These are phyloP conservation scores for Trinorchestia longiramus DNA, from an alignment of 1,140 invertebrate species.

Conservation along the genomic window DNA sequence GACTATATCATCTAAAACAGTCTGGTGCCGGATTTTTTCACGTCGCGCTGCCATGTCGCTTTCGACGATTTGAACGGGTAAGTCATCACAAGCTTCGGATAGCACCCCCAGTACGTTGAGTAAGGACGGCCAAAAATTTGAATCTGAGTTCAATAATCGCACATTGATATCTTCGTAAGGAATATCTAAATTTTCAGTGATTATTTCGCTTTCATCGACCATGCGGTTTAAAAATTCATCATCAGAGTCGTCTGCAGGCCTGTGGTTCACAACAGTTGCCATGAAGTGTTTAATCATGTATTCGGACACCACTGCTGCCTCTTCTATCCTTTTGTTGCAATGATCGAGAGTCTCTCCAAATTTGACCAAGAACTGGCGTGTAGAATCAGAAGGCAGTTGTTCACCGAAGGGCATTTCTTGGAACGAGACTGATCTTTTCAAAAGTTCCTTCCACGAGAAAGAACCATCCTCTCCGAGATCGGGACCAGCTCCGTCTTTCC, in stretches of 20 bases:
- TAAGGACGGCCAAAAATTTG: constrained; percentile 16
- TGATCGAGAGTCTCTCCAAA: constrained; percentile 19
- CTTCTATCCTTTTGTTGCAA: constrained; percentile 12
- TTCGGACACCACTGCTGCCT: not conserved
- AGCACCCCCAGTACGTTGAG: not conserved
- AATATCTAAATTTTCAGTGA: not conserved
- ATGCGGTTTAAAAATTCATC: not conserved
- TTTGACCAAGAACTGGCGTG: not conserved
- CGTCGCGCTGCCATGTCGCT: not conserved
- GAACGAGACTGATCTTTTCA: not conserved
- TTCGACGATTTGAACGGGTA: not conserved
- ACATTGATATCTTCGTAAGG: not conserved
- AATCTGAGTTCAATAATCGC: not conserved
- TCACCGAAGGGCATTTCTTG: not conserved
- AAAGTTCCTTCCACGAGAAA: not conserved
- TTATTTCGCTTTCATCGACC: not conserved
- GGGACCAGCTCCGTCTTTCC: not conserved
- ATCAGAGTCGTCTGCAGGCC: not conserved
- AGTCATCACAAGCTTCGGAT: constrained; percentile 5
- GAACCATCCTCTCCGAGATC: not conserved
- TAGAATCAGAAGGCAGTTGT: not conserved
- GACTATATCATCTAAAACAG: not conserved
- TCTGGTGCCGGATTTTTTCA: not conserved
- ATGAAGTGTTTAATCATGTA: constrained; percentile 35
- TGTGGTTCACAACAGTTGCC: not conserved